Base-by-base conservation (phyloP, 2,888 invertebrate species). In the Horisme vitalbata region DNA sequence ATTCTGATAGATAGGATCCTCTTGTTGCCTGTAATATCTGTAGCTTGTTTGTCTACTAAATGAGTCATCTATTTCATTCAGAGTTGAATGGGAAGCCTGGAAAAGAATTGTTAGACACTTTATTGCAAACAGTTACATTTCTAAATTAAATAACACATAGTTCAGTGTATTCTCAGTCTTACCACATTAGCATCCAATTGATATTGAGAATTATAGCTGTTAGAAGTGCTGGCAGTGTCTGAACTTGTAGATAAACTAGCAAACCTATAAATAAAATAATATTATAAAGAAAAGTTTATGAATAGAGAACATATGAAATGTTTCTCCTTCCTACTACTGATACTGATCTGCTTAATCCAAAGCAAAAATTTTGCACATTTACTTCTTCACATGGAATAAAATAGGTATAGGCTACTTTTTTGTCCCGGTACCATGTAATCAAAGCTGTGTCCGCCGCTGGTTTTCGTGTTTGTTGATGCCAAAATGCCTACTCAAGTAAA, bases 191-290 rank as follows among this genome's bases (percentile, higher is more conserved):
- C 57, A 52, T 88, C 88, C 71, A 89, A 68, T 46, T 80, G 77
- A 59, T 75, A 85, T 56, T 89, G 88, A 14, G 87, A 87, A 63
- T 83, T 87, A 57, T 80, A 83, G 55, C 79, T 81, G 63, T 75
- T 82, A 41, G 84, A 78, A 43, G 83, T 76, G 61, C 83, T 87
- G 24, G 84, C 81, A 44, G 88, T 85, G 46, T 93, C 91, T 59
- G 71, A 70, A 47, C 74, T 80, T 28, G 87, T 84, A 4, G 94
- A 93, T 56, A 94, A 83, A 80, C 92, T 93, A 32, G 93, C 93
- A 89, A 94, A 94, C 74, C 94, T 94, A 62, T 15, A 73, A 76
- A 44, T n/a, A 27, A 43, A 14, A 43, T 10, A 31, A 3, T 30
- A 20, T 15, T 26, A 20, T 15, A n/a, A n/a, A n/a, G n/a, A n/a